phyloP scores from a whole-genome alignment of 2,888 invertebrate species.

The Uloborus plumipes region DNA sequence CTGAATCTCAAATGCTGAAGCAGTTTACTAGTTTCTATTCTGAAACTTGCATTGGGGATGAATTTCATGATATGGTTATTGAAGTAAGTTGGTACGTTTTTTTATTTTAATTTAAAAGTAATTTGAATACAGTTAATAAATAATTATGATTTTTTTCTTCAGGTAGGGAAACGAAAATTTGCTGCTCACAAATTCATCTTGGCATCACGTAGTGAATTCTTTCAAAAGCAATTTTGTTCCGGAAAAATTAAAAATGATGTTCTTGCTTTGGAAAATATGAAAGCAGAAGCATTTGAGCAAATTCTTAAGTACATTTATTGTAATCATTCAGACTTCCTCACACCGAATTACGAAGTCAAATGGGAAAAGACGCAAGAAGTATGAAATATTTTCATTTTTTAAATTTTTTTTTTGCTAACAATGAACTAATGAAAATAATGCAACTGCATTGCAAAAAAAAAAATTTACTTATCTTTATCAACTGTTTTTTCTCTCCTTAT shows the following conservation, averaged over 20 bases:
- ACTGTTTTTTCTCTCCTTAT: no score
- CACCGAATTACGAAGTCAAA: slow-evolving; percentile 71
- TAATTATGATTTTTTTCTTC: slow-evolving; percentile 17
- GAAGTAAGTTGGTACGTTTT: slow-evolving; percentile 68
- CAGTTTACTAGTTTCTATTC: slow-evolving; percentile 77
- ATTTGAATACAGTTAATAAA: neutral
- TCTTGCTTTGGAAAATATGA: slow-evolving; percentile 75
- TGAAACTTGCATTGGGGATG: slow-evolving; percentile 78
- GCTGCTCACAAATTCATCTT: slow-evolving; percentile 83
- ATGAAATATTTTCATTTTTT: neutral
- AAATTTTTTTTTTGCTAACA: no score
- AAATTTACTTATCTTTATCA: no score
- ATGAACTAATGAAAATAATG: no score
- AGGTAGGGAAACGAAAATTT: slow-evolving; percentile 77
- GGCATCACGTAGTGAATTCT: slow-evolving; percentile 77
- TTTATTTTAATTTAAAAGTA: neutral
- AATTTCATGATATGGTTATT: slow-evolving; percentile 81
- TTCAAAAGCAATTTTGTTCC: slow-evolving; percentile 75
- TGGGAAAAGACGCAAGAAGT: slow-evolving; percentile 23
- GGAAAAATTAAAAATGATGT: slow-evolving; percentile 67
- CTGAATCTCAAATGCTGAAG: slow-evolving; percentile 71
- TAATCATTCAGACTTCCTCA: slow-evolving; percentile 77
- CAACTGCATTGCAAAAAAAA: no score
- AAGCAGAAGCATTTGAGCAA: slow-evolving; percentile 80
- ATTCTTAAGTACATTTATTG: slow-evolving; percentile 81